Evolutionary conservation across 2,797 vertebrate species (phyloP), one percentile per base, ranked within the genome.

Genomic region (Xenopus petersii): DNA sequence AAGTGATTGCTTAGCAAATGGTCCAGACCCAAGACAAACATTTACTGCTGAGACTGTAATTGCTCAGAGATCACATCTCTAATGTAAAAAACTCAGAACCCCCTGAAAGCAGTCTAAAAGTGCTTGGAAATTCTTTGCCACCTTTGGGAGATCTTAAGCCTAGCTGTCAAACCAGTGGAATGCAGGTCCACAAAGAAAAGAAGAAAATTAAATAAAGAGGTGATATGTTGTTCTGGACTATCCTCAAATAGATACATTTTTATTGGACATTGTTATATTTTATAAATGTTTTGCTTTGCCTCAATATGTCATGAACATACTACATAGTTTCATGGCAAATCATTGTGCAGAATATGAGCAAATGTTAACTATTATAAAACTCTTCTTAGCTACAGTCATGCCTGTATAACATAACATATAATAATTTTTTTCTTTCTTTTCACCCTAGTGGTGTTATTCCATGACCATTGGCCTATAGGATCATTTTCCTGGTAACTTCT

Each of bases 51-150:
- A 80, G 77, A 79, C 68, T 83, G 82, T 83, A 86, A 82, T 81
- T 84, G 77, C 81, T 79, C 79, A 81, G 82, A 81, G 82, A 81
- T 86, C 73, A 56, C 75, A 79, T 85, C 49, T 15, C 83, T 87
- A 83, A 83, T 83, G 80, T 74, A 81, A 75, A 75, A 78, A 83
- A 83, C 63, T 82, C 76, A 80, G 77, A 82, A 75, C 11, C 70
- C 77, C 79, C 81, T 81, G 24, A 63, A 82, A 80, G 77, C 75
- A 72, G 55, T 75, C 10, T 13, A 81, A 77, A 85, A 86, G 16
- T 77, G 61, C 82, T 67, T 68, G 75, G 81, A 75, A 62, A 84
- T 84, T 82, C 60, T 81, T 76, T 17, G 26, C 75, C 85, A 81
- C 82, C 77, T 84, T 75, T 80, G 80, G 82, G 83, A 77, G 82